These are phyloP conservation scores for Epinephelus awoara DNA, from an alignment of 2,797 vertebrate species.

Conservation along the genomic window DNA sequence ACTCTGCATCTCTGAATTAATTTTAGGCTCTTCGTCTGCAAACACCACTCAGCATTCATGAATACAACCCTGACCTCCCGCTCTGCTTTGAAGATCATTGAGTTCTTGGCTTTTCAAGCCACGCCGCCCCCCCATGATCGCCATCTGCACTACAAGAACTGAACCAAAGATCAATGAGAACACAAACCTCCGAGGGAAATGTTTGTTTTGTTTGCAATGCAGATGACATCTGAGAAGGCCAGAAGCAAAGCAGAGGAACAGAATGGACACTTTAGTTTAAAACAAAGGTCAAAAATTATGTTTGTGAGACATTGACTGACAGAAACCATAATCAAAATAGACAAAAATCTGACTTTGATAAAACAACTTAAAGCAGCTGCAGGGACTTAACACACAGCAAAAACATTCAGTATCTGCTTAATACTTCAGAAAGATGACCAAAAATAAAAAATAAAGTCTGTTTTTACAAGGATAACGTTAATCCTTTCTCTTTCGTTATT, in stretches of 20 bases:
- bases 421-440: not conserved
- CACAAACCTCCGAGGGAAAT: constrained; percentile 12
- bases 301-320: not conserved
- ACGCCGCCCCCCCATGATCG: constrained; percentile 24
- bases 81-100: constrained; percentile 47
- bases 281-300: not conserved
- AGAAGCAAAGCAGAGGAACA: not conserved
- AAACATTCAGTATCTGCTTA: not conserved
- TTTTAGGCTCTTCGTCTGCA: constrained; percentile 13
- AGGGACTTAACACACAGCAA: not conserved
- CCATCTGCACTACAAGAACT: constrained; percentile 42
- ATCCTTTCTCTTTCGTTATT: not conserved
- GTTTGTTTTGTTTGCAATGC: constrained; percentile 33
- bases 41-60: constrained; percentile 20
- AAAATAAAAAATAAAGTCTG: not conserved
- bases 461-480: not conserved
- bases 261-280: constrained; percentile 6
- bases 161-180: constrained; percentile 45
- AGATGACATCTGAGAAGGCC: constrained; percentile 16
- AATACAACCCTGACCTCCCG: constrained; percentile 16
- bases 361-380: not conserved
- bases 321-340: not conserved
- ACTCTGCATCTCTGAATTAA: constrained; percentile 7
- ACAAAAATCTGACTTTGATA: not conserved
- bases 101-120: constrained; percentile 13